A percentile compares a stretch with the other conserved stretches of the same genome.
Conservation (phyloP, 2,797 vertebrate genomes). For the Danio choprae region DNA sequence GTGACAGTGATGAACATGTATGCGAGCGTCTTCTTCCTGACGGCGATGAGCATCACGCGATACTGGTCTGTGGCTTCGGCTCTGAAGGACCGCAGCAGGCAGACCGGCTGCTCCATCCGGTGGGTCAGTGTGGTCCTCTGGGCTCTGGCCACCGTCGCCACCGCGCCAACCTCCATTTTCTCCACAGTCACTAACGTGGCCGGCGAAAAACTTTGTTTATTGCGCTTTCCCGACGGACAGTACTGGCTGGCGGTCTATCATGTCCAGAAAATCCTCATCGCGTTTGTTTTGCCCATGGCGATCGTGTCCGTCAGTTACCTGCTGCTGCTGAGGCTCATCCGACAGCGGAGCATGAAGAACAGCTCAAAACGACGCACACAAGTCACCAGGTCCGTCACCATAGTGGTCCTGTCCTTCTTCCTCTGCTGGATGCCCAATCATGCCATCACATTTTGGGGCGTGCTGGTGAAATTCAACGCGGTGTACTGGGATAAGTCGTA, state of each 20-base stretch:
- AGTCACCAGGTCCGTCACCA: slow-evolving; percentile 78
- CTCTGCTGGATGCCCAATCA: slow-evolving; percentile 81
- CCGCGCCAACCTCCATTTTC: slow-evolving; percentile 77
- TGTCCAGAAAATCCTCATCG: slow-evolving; percentile 80
- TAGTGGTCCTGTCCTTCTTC: slow-evolving; percentile 77
- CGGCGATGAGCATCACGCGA: slow-evolving; percentile 69
- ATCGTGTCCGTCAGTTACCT: slow-evolving; percentile 79
- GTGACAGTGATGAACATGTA: slow-evolving; percentile 74
- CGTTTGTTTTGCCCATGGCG: slow-evolving; percentile 77
- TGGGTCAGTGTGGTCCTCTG: slow-evolving; percentile 73
- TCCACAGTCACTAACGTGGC: slow-evolving; percentile 76
- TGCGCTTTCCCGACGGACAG: slow-evolving; percentile 78
- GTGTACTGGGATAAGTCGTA: slow-evolving; percentile 77
- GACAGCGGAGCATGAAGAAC: slow-evolving; percentile 71
- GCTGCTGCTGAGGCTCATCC: slow-evolving; percentile 75
- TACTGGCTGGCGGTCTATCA: slow-evolving; percentile 81
- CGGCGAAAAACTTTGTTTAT: slow-evolving; percentile 79
- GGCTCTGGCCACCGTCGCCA: slow-evolving; percentile 76
- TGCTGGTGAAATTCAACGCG: slow-evolving; percentile 80
- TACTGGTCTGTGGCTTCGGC: slow-evolving; percentile 70
- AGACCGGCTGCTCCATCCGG: slow-evolving; percentile 61
- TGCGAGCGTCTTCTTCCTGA: slow-evolving; percentile 71
- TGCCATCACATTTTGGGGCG: slow-evolving; percentile 80
- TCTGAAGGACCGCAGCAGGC: slow-evolving; percentile 58
- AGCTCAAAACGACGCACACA: slow-evolving; percentile 72